phyloP scores from a whole-genome alignment of 2,113 vertebrate genomes.

The Hydrolagus affinis region DNA sequence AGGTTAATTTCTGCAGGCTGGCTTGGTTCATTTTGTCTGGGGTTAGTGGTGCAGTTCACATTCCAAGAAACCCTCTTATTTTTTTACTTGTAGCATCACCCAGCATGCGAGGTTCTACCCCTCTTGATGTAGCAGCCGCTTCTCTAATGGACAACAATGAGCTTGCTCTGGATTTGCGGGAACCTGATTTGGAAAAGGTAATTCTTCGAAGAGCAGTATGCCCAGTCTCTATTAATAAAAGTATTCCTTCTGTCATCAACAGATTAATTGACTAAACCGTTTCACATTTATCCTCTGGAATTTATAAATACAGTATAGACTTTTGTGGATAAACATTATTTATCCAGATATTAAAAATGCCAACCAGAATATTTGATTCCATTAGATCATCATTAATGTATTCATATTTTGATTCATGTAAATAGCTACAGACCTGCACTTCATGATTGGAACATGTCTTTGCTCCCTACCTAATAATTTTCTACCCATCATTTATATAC shows the following conservation, averaged over 20 bases:
- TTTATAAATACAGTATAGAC: background rate
- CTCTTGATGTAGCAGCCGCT: conserved; percentile 89
- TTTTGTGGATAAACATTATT: background rate
- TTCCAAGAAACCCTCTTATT: background rate
- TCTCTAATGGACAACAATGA: conserved; percentile 99
- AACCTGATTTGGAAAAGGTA: conserved; percentile 93
- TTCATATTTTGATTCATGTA: too few species aligned
- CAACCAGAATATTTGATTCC: too few species aligned
- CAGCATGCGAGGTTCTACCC: conserved; percentile 93
- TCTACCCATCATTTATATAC: too few species aligned
- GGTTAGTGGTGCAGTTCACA: background rate
- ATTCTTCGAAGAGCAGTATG: background rate
- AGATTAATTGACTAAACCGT: background rate
- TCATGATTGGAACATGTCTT: background rate
- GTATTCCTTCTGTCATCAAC: too few species aligned
- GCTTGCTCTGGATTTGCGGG: conserved; percentile 82
- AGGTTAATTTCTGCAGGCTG: too few species aligned
- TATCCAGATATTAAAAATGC: background rate
- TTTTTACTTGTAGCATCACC: conserved; percentile 69
- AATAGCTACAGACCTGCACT: background rate
- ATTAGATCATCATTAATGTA: too few species aligned
- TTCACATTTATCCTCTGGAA: background rate
- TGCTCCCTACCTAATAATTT: background rate
- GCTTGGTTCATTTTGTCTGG: background rate
- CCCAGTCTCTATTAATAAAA: background rate